phyloP scores from a whole-genome alignment of 2,797 vertebrate genomes.

The Salarias fasciatus region DNA sequence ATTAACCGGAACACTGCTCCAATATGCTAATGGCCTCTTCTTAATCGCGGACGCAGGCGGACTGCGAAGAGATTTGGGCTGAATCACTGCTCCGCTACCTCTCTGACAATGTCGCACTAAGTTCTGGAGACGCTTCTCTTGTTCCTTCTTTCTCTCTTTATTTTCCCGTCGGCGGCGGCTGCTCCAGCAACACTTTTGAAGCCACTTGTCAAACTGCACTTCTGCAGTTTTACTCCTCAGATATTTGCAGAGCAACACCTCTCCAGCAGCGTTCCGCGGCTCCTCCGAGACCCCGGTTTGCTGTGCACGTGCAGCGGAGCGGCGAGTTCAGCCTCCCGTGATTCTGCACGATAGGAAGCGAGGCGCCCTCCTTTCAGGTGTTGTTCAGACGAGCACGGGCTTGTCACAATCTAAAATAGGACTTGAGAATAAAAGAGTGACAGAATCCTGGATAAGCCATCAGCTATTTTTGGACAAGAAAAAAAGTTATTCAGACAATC shows the following conservation, averaged over 20 bases:
- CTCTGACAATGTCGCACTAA: constrained; percentile 34
- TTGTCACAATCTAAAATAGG: constrained; percentile 54
- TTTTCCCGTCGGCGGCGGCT: constrained; percentile 57
- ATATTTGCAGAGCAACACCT: constrained; percentile 55
- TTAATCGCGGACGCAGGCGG: constrained; percentile 65
- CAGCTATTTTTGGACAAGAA: constrained; percentile 54
- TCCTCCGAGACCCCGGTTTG: constrained; percentile 69
- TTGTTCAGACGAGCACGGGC: constrained; percentile 42
- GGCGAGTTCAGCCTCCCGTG: constrained; percentile 57
- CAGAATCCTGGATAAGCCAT: constrained; percentile 37
- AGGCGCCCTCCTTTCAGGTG: constrained; percentile 59
- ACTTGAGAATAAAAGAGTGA: constrained; percentile 40
- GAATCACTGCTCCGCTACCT: constrained; percentile 48
- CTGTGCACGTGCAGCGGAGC: constrained; percentile 65
- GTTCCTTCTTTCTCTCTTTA: constrained; percentile 12
- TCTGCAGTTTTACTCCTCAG: constrained; percentile 49
- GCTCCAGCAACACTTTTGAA: constrained; percentile 57
- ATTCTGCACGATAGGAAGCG: constrained; percentile 44
- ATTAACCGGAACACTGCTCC: constrained; percentile 71
- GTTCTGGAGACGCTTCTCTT: constrained; percentile 19
- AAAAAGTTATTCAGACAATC: constrained; percentile 45
- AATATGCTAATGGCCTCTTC: constrained; percentile 71
- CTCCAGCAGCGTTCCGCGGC: constrained; percentile 67
- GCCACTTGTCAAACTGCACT: constrained; percentile 64
- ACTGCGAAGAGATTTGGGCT: constrained; percentile 62